Evolutionary conservation across 1,140 invertebrate species (phyloP), one percentile per base, ranked within the genome.

Genomic region (Battus philenor): DNA sequence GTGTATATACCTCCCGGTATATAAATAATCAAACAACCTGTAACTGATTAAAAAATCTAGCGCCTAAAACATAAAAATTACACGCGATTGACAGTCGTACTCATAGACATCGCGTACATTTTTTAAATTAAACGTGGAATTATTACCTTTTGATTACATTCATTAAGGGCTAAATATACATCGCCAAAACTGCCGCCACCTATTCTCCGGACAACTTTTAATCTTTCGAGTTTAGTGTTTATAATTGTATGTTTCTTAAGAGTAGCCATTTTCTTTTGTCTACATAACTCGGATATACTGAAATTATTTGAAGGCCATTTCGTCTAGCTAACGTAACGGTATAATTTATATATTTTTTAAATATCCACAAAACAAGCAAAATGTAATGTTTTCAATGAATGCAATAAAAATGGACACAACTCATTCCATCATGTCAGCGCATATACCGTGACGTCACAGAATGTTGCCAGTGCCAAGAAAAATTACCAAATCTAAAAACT

Each of bases 141-240:
- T 20, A 30, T 45, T 33, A 24, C 13, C 18, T 41, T 27, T 86
- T 97, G 97, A 92, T 97, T 98, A 72, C 92, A 90, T 70, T 97
- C 92, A 89, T 98, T 98, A 86, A 98, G 97, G 52, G 95, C 97
- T 68, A 99, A 89, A 87, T 97, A 99, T 74, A 99, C 99, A 87
- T 99, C 98, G 75, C 98, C 98, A 86, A 99, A 99, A 20, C 97
- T 99, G 59, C 98, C 98, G 79, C 96, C 97, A 77, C 88, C 98
- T 77, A 99, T 99, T 91, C 99, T 99, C 56, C 98, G 91, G 70
- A 98, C 93, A 67, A 99, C 89, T 78, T 97, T 93, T 89, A 99
- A 99, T 88, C 97, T 97, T 67, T 92, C 92, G 75, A n/a, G n/a
- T n/a, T n/a, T n/a, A n/a, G n/a, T n/a, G n/a, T 92, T 94, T 76